These are phyloP conservation scores for human DNA, from an alignment of 2,113 vertebrate species.

Conservation along the genomic window DNA sequence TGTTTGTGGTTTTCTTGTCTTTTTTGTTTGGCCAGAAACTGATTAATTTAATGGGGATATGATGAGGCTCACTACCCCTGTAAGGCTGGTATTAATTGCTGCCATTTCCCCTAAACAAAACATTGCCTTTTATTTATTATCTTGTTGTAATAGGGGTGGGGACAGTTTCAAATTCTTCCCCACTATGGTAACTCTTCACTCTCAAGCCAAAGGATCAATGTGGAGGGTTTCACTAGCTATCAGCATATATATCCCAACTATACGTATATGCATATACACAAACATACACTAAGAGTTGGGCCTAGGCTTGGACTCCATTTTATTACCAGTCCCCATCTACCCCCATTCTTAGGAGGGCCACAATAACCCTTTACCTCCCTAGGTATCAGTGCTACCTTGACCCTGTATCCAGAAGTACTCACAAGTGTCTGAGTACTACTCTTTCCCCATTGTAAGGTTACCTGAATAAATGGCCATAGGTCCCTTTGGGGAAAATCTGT, in stretches of 20 bases:
- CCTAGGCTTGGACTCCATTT: neutral
- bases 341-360: neutral
- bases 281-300: neutral
- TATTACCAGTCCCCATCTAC: neutral
- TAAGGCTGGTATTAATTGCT: neutral
- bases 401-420: neutral
- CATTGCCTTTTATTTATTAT: neutral
- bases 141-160: neutral
- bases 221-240: neutral
- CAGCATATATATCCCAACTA: neutral
- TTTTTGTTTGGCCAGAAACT: neutral
- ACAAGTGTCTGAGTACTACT: neutral
- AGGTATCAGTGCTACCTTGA: neutral
- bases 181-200: neutral
- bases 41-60: neutral
- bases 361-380: neutral
- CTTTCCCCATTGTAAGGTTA: neutral
- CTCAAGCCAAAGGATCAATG: neutral
- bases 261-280: neutral
- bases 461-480: neutral
- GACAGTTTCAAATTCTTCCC: neutral
- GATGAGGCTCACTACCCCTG: neutral
- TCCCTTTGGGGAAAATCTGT: neutral
- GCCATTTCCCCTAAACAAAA: neutral
- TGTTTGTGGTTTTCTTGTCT: neutral